Evolutionary conservation across 2,888 invertebrate species (phyloP), one percentile per base, ranked within the genome.

Genomic region (Hemithea aestivaria): DNA sequence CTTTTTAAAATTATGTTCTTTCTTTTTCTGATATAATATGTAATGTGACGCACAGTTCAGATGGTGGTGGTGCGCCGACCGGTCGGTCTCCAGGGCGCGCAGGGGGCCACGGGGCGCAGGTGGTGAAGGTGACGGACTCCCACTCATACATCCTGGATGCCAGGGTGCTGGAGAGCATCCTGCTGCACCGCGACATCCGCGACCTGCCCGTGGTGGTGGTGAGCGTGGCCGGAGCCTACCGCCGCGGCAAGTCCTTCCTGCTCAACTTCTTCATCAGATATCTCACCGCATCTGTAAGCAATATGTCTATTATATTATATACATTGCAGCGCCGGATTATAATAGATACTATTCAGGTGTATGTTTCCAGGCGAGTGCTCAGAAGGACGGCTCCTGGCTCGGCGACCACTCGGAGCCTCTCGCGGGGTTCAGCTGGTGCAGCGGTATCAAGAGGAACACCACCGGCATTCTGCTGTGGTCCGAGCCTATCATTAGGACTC

Each of bases 401-500:
- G 40, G 40, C 1, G 28, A 16, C 1, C 23, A 21, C 6, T 26
- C 25, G 7, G 23, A 28, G 6, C 37, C 35, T 1, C 43, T 47
- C 35, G 89, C 91, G 27, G 96, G 96, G 0, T 97, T 97, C 73
- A 92, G 94, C 7, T 97, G 96, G 96, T 88, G 95, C 55, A 96
- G 96, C 3, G 96, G 96, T 2, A 7, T 10, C 6, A 16, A 16
- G 2, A 34, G 43, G n/a, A 43, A 35, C 24, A 47, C 47, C 7
- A 35, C 40, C 0, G 47, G 47, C 3, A 47, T 47, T 6, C 35
- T 40, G 7, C 11, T 47, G 12, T 47, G 47, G 47, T 43, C 47
- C 1, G 27, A 47, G 6, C 48, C 84, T 87, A 30, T 88, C 87
- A 52, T 39, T 8, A 29, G 10, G 3, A 35, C 32, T 0, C 10